A percentile compares a stretch with the other conserved stretches of the same genome.
Conservation (phyloP, 1,140 invertebrate species). For the Leptopilina clavipes region DNA sequence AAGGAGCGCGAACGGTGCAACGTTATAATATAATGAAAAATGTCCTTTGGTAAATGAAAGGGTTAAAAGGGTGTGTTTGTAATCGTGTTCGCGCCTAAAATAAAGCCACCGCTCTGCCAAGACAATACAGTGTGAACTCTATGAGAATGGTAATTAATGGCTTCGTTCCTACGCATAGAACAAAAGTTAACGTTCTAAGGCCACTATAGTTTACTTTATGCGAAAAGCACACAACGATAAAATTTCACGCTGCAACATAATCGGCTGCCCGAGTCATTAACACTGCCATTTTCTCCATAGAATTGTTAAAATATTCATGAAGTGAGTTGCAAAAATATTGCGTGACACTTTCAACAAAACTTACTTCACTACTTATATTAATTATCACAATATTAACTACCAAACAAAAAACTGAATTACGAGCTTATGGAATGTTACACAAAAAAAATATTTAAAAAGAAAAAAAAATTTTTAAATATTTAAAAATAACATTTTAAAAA, state of each 20-base stretch:
- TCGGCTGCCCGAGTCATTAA: not conserved
- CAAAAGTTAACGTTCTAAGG: slow-evolving; percentile 31
- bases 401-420: too few species aligned
- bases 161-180: not conserved
- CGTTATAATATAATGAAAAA: not conserved
- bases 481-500: too few species aligned
- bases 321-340: not conserved
- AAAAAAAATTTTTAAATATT: too few species aligned
- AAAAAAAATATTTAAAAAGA: too few species aligned
- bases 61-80: not conserved
- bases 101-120: slow-evolving; percentile 13
- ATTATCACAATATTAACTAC: too few species aligned
- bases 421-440: too few species aligned
- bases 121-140: slow-evolving; percentile 12
- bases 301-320: not conserved
- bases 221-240: slow-evolving; percentile 12
- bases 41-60: not conserved
- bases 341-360: not conserved
- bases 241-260: slow-evolving; percentile 25
- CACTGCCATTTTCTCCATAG: not conserved
- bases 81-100: not conserved
- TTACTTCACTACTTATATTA: not conserved
- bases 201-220: slow-evolving; percentile 18
- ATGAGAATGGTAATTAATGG: slow-evolving; percentile 24
- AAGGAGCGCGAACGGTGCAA: too few species aligned